Conservation (phyloP, 2,113 vertebrate species). For the Lamprologus lemairii region DNA sequence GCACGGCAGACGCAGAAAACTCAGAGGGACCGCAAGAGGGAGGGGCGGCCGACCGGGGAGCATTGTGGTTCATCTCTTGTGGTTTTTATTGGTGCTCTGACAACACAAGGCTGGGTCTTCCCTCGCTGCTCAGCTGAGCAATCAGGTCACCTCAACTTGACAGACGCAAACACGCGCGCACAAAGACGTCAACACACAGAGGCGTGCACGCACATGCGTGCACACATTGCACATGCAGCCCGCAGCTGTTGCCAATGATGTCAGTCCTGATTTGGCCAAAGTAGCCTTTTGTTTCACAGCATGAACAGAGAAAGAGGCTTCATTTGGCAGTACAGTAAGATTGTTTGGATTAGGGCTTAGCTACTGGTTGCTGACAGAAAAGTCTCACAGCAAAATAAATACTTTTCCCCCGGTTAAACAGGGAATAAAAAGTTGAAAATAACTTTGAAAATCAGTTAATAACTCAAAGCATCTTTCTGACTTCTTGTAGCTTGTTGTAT, state of each 20-base stretch:
- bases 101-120: constrained; percentile 60
- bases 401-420: background rate
- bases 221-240: constrained; percentile 51
- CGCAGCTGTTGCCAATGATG: constrained; percentile 73
- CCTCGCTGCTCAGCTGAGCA: constrained; percentile 74
- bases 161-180: constrained; percentile 46
- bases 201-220: background rate
- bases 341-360: constrained; percentile 20
- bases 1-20: constrained; percentile 2
- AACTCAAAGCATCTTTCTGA: background rate
- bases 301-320: constrained; percentile 46
- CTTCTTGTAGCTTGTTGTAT: background rate
- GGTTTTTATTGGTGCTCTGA: constrained; percentile 45
- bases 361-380: constrained; percentile 7
- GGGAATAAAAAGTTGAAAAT: background rate
- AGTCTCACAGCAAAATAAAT: background rate
- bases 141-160: constrained; percentile 73
- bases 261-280: constrained; percentile 64
- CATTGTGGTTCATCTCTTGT: constrained; percentile 47
- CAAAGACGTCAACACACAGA: constrained; percentile 17
- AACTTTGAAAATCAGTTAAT: background rate
- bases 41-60: constrained; percentile 25
- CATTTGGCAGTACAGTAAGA: constrained; percentile 6
- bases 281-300: constrained; percentile 58
- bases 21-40: background rate